phyloP scores from a whole-genome alignment of 2,113 vertebrate genomes.

The Dipodomys spectabilis region DNA sequence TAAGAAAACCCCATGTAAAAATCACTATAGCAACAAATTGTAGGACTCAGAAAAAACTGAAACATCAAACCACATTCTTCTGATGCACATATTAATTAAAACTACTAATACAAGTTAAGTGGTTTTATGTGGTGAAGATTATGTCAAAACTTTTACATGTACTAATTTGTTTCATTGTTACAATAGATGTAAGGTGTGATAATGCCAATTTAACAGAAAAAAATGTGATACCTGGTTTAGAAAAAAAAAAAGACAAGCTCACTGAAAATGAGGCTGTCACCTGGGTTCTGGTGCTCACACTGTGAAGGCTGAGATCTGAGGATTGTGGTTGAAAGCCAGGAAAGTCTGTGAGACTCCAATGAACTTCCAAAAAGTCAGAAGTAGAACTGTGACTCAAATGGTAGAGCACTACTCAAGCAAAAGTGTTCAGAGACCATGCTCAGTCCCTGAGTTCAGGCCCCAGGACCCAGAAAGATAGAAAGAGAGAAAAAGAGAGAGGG shows the following conservation, averaged over 20 bases:
- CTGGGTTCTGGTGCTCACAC: no score
- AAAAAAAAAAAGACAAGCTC: neutral
- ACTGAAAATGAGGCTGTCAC: neutral
- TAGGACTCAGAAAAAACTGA: constrained; percentile 43
- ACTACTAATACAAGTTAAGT: neutral
- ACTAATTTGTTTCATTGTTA: neutral
- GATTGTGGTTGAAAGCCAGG: no score
- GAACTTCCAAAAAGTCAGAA: no score
- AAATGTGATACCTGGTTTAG: neutral
- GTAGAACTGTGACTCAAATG: no score
- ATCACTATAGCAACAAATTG: constrained; percentile 57
- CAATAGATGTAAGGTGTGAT: neutral
- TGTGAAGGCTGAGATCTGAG: no score
- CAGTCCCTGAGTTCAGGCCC: no score
- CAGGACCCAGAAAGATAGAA: no score
- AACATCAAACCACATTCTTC: neutral
- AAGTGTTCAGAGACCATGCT: no score
- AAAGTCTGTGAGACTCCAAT: no score
- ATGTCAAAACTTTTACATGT: neutral
- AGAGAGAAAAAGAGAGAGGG: no score
- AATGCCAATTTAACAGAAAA: constrained; percentile 22
- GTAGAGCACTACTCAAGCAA: no score
- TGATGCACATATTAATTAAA: constrained; percentile 40
- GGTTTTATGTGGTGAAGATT: neutral
- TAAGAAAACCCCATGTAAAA: constrained; percentile 54